Evolutionary conservation across 30 jellyfish, hydroid and myxozoan genomes (phyloP).

Genomic region (Aurelia coerulea): DNA sequence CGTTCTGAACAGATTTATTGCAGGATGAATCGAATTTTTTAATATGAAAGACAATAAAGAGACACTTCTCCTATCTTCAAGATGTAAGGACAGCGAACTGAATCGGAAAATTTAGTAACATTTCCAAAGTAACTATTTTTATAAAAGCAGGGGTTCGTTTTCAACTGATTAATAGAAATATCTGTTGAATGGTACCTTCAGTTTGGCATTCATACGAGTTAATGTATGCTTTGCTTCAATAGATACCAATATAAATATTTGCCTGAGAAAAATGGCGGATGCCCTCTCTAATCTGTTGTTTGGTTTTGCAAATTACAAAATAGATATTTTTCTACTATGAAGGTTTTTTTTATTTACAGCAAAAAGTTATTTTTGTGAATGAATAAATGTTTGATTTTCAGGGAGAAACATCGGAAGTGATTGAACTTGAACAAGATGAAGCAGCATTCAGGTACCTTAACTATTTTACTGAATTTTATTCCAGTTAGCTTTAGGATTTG

Average conservation of each 20-base stretch:
- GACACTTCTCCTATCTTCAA: too few species aligned
- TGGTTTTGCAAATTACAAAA: conserved; percentile 64
- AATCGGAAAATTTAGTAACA: too few species aligned
- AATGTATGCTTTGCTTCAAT: conserved; percentile 37
- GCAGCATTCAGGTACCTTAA: conserved; percentile 94
- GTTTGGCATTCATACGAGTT: conserved; percentile 42
- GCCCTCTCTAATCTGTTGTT: conserved; percentile 30
- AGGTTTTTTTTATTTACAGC: background rate
- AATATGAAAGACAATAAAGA: too few species aligned
- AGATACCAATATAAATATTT: conserved; percentile 56
- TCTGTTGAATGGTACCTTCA: conserved; percentile 29
- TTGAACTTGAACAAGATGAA: conserved; percentile 93
- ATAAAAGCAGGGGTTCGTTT: too few species aligned
- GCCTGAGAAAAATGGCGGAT: conserved; percentile 66
- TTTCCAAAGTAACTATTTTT: too few species aligned
- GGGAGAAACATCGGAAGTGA: conserved; percentile 80
- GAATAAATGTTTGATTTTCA: background rate
- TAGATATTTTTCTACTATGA: background rate
- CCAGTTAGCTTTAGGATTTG: too few species aligned
- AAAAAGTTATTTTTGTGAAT: too few species aligned
- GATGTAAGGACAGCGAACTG: too few species aligned
- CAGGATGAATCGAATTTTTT: too few species aligned
- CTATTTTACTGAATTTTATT: too few species aligned
- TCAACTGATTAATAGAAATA: too few species aligned
- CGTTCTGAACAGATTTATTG: too few species aligned